phyloP scores from a whole-genome alignment of 64 coral and sea anemone species.

The Cladopsammia gracilis region DNA sequence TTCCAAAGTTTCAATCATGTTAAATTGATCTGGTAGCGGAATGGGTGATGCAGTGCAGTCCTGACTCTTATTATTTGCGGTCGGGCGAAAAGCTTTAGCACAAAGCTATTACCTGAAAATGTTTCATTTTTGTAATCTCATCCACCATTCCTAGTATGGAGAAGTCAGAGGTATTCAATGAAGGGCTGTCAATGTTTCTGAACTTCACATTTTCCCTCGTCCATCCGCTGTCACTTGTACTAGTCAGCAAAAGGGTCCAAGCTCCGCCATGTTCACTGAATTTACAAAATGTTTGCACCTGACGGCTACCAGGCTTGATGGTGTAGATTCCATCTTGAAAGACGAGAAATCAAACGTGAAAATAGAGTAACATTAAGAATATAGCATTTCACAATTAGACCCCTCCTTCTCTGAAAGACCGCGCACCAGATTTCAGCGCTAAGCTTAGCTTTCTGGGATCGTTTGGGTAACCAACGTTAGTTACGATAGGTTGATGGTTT shows the following conservation, averaged over 20 bases:
- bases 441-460: too few relatives aligned
- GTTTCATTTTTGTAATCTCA: constrained; percentile 17
- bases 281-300: constrained; percentile 57
- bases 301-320: not conserved
- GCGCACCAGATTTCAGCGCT: too few relatives aligned
- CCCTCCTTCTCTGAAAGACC: not conserved
- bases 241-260: constrained; percentile 71
- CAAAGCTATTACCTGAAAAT: constrained; percentile 47
- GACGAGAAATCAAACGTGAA: not conserved
- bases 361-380: too few relatives aligned
- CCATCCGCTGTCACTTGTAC: constrained; percentile 54
- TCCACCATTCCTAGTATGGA: constrained; percentile 56
- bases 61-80: too few relatives aligned
- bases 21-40: too few relatives aligned
- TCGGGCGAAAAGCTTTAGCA: too few relatives aligned
- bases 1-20: too few relatives aligned
- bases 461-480: too few relatives aligned
- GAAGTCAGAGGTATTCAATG: constrained; percentile 35
- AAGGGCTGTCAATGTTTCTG: constrained; percentile 11
- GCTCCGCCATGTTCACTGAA: constrained; percentile 56
- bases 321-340: constrained; percentile 34
- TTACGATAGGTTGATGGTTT: too few relatives aligned
- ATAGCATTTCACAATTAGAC: too few relatives aligned
- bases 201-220: constrained; percentile 16
- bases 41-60: too few relatives aligned